Evolutionary conservation across 92 coral and sea anemone species (phyloP), one percentile per base, ranked within the genome.

Genomic region (Epizoanthus ramosus): DNA sequence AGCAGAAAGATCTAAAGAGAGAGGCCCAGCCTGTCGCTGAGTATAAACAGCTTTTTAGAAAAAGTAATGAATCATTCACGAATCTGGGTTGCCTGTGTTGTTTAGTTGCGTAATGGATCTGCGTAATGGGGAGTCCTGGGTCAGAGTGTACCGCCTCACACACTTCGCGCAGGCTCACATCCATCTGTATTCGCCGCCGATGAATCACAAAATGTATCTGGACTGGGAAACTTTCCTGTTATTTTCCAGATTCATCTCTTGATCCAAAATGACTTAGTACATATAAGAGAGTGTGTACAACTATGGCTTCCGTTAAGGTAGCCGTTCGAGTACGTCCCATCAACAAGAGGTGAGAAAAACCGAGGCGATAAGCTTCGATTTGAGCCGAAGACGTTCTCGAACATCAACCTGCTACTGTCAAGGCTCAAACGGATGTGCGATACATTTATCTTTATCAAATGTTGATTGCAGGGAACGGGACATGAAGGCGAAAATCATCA

Each of bases 261-360:
- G 57, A 77, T 60, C 16, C 45, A 87, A 87, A 84, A 93, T 83
- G 92, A 73, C 94, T 43, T 88, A 93, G 85, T 33, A 64, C 33
- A 52, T 37, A 68, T 60, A 57, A 41, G 75, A 81, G 52, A 80
- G 21, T 61, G 50, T 67, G 80, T 77, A 75, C 69, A 19, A 80
- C 83, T 12, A 96, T 96, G 99, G 99, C 99, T 74, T 94, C 99
- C 86, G 99, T 96, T 25, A 96, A 96, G 68, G 99, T 96, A 50
- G 99, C 99, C 35, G 99, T 96, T 21, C 97, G 99, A 60, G 99
- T 96, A 56, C 90, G 99, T 85, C 99, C 99, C 87, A 74, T 96
- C 41, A 96, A 96, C 57, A 90, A 90, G 83, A 96, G 99, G 99
- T 96, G 80, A 81, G 89, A 59, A 41, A 86, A 74, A 69, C 41